Evolutionary conservation across 2,113 vertebrate genomes (phyloP).

Genomic region (Apaloderma vittatum): DNA sequence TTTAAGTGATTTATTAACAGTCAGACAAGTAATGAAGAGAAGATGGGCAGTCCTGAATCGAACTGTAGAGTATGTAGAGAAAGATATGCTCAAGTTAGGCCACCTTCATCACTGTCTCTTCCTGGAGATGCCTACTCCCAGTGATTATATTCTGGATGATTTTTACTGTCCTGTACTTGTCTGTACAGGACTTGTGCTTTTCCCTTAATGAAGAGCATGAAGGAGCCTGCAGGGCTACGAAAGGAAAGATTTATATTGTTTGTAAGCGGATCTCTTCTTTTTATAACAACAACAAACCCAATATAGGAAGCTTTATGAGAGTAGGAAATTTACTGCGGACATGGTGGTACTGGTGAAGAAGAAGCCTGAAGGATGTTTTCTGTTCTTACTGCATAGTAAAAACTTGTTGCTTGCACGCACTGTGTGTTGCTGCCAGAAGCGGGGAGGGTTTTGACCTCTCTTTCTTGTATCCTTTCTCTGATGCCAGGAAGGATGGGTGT

Average conservation of each 20-base stretch:
- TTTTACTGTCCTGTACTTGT: background rate
- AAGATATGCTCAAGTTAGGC: background rate
- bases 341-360: background rate
- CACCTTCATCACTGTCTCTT: background rate
- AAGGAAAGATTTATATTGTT: background rate
- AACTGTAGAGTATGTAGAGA: background rate
- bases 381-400: background rate
- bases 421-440: background rate
- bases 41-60: background rate
- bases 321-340: background rate
- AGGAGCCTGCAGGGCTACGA: background rate
- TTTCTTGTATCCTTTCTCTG: accelerated
- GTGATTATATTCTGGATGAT: background rate
- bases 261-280: background rate
- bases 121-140: background rate
- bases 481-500: background rate
- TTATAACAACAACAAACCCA: background rate
- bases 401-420: background rate
- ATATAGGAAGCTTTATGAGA: background rate
- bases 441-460: background rate
- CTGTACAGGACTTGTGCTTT: background rate
- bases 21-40: background rate
- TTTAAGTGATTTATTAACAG: background rate
- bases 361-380: background rate
- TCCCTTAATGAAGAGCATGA: background rate